Evolutionary conservation across 2,113 vertebrate genomes (phyloP).

Genomic region (Carollia perspicillata): DNA sequence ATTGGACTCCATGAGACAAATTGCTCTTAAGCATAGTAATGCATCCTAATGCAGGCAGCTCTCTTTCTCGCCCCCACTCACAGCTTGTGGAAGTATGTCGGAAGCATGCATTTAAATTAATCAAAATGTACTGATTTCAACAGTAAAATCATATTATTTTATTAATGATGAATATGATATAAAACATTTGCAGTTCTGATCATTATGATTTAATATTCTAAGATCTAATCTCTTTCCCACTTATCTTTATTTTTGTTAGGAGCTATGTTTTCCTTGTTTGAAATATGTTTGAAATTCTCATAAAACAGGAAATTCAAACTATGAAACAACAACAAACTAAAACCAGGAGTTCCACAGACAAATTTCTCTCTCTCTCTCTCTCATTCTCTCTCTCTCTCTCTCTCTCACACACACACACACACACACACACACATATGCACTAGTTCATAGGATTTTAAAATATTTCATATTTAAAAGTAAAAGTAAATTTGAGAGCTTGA

Average conservation of each 20-base stretch:
- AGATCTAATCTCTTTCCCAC: background rate
- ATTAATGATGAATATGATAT: conserved; percentile 22
- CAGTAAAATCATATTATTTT: background rate
- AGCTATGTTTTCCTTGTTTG: background rate
- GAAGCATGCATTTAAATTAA: conserved; percentile 47
- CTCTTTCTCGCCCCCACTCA: background rate
- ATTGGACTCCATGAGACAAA: conserved; percentile 61
- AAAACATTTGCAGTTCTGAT: background rate
- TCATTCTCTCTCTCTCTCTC: background rate
- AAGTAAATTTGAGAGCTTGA: background rate
- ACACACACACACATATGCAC: background rate
- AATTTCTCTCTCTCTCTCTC: background rate
- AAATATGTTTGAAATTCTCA: background rate
- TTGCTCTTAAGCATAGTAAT: conserved; percentile 46
- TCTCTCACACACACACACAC: background rate
- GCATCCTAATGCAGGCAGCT: conserved; percentile 17
- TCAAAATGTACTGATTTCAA: conserved; percentile 48
- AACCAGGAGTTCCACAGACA: background rate
- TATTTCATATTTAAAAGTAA: background rate
- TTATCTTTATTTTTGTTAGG: conserved; percentile 14
- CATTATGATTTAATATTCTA: conserved; percentile 43
- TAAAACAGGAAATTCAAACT: background rate
- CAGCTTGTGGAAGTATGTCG: conserved; percentile 8
- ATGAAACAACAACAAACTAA: background rate
- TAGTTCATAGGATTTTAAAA: background rate